Conservation (phyloP, 2,113 vertebrate genomes). For the Pandion haliaetus region DNA sequence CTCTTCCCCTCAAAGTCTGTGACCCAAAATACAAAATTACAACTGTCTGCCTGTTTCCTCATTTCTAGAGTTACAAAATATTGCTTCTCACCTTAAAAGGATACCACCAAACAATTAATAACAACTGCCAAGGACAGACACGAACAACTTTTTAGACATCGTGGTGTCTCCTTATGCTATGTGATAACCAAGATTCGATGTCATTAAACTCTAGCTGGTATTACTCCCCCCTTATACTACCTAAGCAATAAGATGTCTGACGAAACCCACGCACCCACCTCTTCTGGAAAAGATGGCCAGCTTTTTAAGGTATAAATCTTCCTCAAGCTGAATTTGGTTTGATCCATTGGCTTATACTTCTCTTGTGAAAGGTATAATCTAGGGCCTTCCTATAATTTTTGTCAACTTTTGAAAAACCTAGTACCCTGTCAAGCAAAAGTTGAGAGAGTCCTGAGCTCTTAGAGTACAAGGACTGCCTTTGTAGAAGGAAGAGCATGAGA, state of each 20-base stretch:
- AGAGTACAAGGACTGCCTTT: neutral
- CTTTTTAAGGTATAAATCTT: neutral
- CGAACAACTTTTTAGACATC: neutral
- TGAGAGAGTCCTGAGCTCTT: neutral
- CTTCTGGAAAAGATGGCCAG: neutral
- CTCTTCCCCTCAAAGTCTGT: neutral
- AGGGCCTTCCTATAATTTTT: neutral
- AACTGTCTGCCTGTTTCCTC: neutral
- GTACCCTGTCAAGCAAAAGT: neutral
- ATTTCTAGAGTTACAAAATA: neutral
- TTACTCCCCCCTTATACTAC: neutral
- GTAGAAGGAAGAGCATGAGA: neutral
- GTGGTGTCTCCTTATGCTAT: neutral
- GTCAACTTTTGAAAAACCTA: neutral
- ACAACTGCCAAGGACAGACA: neutral
- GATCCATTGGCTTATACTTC: neutral
- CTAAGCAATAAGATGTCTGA: neutral
- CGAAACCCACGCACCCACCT: neutral
- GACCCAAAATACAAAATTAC: neutral
- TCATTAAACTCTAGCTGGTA: neutral
- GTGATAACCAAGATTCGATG: neutral
- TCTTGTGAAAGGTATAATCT: neutral
- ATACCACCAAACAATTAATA: neutral
- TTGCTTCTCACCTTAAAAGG: neutral
- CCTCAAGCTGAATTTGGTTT: neutral